These are phyloP conservation scores for Osmoderma eremita DNA, from an alignment of 2,888 invertebrate genomes.

Conservation along the genomic window DNA sequence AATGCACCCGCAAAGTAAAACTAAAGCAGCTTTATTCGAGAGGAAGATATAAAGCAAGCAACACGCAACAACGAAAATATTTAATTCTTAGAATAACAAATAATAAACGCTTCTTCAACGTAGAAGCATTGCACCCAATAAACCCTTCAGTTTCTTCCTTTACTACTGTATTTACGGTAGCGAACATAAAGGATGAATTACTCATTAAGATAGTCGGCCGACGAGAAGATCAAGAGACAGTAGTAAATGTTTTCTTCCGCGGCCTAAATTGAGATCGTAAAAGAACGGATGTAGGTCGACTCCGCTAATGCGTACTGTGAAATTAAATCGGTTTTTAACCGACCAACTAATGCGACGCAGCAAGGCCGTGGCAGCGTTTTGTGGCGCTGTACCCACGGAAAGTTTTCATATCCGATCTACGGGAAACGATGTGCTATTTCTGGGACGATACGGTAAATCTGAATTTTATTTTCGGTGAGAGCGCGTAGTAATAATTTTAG, in stretches of 20 bases:
- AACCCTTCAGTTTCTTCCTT: conserved; percentile 17
- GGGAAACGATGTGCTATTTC: conserved; percentile 5
- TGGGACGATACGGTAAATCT: conserved; percentile 6
- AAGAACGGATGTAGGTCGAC: conserved; percentile 31
- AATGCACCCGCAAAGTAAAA: no score
- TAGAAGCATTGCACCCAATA: conserved; percentile 5
- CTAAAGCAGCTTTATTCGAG: not conserved
- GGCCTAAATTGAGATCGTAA: conserved; percentile 30
- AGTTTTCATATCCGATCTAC: no score
- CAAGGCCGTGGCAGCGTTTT: no score
- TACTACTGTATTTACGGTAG: not conserved
- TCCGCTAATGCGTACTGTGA: not conserved
- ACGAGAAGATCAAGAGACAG: conserved; percentile 21
- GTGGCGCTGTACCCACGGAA: no score
- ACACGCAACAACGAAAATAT: conserved; percentile 4
- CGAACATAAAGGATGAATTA: conserved; percentile 24
- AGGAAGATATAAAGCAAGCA: conserved; percentile 31
- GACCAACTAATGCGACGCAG: not conserved
- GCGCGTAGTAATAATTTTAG: conserved; percentile 16
- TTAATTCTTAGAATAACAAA: conserved; percentile 24
- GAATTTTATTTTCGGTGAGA: conserved; percentile 26
- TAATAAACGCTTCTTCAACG: not conserved
- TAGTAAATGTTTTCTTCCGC: conserved; percentile 34
- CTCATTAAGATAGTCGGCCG: conserved; percentile 18
- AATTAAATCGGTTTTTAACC: conserved; percentile 3